These are phyloP conservation scores for Nymphalis c-album DNA, from an alignment of 2,888 invertebrate genomes.

Conservation along the genomic window DNA sequence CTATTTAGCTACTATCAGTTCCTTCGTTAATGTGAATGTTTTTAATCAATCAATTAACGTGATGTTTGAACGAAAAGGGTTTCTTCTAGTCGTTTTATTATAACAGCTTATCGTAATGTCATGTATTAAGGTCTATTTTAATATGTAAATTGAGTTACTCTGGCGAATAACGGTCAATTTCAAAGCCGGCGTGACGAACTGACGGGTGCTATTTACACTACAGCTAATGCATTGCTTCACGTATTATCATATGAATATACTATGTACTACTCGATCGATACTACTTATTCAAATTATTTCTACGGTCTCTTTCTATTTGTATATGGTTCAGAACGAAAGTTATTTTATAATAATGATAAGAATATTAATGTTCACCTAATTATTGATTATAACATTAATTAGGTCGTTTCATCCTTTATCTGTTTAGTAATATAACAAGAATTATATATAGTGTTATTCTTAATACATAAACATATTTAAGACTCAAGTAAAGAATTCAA, in stretches of 20 bases:
- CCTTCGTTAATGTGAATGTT: neutral
- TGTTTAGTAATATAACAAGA: no score
- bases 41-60: conserved; percentile 4
- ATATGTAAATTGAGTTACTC: conserved; percentile 7
- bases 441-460: no score
- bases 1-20: neutral
- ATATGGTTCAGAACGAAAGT: no score
- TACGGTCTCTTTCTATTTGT: no score
- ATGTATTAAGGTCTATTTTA: conserved; percentile 6
- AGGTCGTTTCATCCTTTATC: no score
- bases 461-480: no score
- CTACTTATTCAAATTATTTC: neutral
- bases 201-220: conserved; percentile 61
- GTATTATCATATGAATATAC: conserved; percentile 33
- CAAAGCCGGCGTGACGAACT: conserved; percentile 42
- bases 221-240: conserved; percentile 48
- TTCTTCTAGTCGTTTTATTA: neutral
- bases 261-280: neutral
- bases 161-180: conserved; percentile 56
- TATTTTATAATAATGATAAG: no score
- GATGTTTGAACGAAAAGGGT: neutral
- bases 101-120: neutral
- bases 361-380: no score
- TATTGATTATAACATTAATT: no score
- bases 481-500: no score